These are phyloP conservation scores for Laothoe populi DNA, from an alignment of 2,888 invertebrate genomes.

Conservation along the genomic window DNA sequence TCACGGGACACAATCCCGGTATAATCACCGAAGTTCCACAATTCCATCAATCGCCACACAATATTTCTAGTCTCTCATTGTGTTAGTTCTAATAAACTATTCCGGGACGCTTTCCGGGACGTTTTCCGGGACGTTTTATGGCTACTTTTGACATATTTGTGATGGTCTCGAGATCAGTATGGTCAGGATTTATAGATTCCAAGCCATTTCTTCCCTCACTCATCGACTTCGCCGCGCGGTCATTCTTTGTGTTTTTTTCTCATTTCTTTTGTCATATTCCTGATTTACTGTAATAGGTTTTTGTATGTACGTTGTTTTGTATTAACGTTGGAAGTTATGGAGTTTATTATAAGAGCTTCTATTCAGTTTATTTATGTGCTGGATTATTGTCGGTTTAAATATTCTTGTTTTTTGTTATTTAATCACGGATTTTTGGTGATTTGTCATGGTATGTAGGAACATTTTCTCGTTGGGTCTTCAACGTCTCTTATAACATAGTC, in stretches of 20 bases:
- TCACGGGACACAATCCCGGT: constrained; percentile 26
- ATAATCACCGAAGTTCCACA: constrained; percentile 25
- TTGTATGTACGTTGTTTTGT: constrained; percentile 25
- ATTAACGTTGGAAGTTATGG: constrained; percentile 16
- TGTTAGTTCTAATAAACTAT: constrained; percentile 75
- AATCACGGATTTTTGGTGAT: neutral
- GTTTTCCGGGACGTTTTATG: constrained; percentile 71
- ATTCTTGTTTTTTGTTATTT: constrained; percentile 3
- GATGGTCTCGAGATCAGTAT: constrained; percentile 70
- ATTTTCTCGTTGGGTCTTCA: no score
- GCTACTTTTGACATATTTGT: constrained; percentile 81
- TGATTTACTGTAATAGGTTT: constrained; percentile 62
- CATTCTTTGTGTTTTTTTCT: constrained; percentile 59
- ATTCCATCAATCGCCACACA: constrained; percentile 59
- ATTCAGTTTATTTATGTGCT: constrained; percentile 23
- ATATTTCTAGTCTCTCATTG: constrained; percentile 66
- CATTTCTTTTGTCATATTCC: constrained; percentile 51
- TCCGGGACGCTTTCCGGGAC: constrained; percentile 62
- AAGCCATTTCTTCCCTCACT: constrained; percentile 68
- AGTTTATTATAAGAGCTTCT: constrained; percentile 26
- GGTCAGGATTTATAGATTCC: constrained; percentile 70
- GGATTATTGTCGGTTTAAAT: constrained; percentile 16
- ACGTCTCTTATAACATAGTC: no score
- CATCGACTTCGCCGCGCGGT: constrained; percentile 58
- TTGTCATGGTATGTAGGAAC: no score